Conservation (phyloP, 2,888 invertebrate species). For the Meta bourneti region DNA sequence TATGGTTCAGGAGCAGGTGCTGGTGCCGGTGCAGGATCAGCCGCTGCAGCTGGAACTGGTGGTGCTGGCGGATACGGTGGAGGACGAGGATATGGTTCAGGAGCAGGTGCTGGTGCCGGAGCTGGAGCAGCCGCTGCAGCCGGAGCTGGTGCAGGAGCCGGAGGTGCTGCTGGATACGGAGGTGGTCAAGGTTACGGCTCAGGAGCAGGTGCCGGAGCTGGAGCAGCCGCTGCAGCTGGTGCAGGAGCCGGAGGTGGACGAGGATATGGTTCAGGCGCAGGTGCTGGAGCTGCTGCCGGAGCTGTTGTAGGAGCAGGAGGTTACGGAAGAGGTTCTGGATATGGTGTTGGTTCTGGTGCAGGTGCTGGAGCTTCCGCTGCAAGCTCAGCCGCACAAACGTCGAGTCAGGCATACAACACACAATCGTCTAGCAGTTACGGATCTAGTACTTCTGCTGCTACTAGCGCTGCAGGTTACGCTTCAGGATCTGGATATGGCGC, state of each 20-base stretch:
- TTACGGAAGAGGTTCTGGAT: neutral
- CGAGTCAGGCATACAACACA: too few species aligned
- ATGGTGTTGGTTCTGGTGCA: neutral
- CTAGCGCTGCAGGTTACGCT: neutral
- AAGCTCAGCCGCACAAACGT: too few species aligned
- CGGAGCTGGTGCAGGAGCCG: neutral
- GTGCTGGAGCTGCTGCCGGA: neutral
- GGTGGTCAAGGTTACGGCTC: neutral
- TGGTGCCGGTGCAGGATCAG: neutral
- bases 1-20: neutral
- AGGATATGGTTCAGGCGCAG: neutral
- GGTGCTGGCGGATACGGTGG: neutral
- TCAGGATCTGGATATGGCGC: neutral
- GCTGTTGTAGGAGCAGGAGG: neutral
- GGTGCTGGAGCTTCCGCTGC: neutral
- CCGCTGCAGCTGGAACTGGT: neutral
- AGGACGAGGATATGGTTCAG: neutral
- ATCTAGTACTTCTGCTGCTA: neutral
- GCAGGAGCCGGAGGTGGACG: neutral
- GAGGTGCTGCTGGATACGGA: neutral
- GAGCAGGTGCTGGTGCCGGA: neutral
- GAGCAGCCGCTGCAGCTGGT: neutral
- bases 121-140: neutral
- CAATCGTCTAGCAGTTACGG: neutral
- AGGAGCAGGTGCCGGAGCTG: neutral